Conservation (phyloP, 2,888 invertebrate species). For the Erebia epiphron region DNA sequence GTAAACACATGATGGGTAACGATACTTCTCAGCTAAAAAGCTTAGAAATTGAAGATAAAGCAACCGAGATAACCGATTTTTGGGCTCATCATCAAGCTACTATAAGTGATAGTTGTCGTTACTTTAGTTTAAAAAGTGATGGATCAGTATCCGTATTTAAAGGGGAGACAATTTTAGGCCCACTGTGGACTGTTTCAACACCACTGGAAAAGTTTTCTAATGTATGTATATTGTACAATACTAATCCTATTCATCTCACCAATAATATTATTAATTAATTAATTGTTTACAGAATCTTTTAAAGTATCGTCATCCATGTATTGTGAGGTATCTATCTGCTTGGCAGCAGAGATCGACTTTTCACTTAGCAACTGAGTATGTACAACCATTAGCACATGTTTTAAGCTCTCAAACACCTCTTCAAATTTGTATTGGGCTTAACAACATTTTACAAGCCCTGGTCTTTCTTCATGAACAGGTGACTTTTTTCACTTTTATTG, state of each 20-base stretch:
- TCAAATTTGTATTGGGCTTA: slow-evolving; percentile 93
- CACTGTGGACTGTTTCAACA: slow-evolving; percentile 85
- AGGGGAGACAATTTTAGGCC: slow-evolving; percentile 86
- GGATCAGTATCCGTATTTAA: slow-evolving; percentile 89
- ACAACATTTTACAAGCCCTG: slow-evolving; percentile 90
- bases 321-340: slow-evolving; percentile 91
- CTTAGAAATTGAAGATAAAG: slow-evolving; percentile 88
- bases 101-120: slow-evolving; percentile 80
- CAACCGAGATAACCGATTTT: slow-evolving; percentile 90
- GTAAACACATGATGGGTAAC: slow-evolving; percentile 86
- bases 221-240: slow-evolving; percentile 69
- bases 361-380: slow-evolving; percentile 92
- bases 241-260: neutral
- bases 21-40: slow-evolving; percentile 88
- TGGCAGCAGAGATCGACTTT: slow-evolving; percentile 90
- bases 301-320: slow-evolving; percentile 93
- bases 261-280: neutral
- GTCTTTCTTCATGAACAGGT: slow-evolving; percentile 92
- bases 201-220: slow-evolving; percentile 90
- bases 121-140: slow-evolving; percentile 79
- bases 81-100: slow-evolving; percentile 88
- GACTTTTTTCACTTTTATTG: slow-evolving; percentile 36
- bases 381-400: slow-evolving; percentile 87
- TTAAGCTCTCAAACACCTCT: slow-evolving; percentile 86
- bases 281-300: slow-evolving; percentile 88